These are phyloP conservation scores for Venusia cambrica DNA, from an alignment of 2,888 invertebrate genomes.

Conservation along the genomic window DNA sequence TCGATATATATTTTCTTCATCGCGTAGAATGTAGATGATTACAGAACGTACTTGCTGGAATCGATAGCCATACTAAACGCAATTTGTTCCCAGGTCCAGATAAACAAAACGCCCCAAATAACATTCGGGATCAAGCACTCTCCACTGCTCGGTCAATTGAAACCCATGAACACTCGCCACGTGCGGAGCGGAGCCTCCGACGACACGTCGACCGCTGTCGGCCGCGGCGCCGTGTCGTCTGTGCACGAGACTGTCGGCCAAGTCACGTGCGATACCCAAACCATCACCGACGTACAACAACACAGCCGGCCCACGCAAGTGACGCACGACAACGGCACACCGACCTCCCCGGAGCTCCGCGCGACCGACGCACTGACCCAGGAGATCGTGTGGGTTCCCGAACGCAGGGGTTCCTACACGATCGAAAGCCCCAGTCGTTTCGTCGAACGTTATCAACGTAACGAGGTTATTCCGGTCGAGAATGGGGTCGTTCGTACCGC, in stretches of 20 bases:
- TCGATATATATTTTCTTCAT: no score
- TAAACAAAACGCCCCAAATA: conserved; percentile 64
- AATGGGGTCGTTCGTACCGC: conserved; percentile 56
- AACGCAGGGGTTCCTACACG: conserved; percentile 71
- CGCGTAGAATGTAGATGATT: no score
- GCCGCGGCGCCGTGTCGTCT: no score
- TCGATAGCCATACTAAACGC: conserved; percentile 2
- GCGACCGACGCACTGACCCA: conserved; percentile 56
- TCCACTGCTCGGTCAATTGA: conserved; percentile 83
- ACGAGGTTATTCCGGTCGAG: conserved; percentile 60
- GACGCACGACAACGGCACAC: conserved; percentile 56
- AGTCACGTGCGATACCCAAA: conserved; percentile 33
- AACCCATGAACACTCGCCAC: conserved; percentile 53
- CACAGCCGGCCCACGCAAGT: conserved; percentile 60
- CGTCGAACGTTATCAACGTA: conserved; percentile 57
- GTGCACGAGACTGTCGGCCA: conserved; percentile 32
- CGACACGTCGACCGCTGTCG: no score
- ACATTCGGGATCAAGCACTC: conserved; percentile 95
- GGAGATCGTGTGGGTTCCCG: conserved; percentile 70
- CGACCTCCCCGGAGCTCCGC: conserved; percentile 64
- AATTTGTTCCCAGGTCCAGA: conserved; percentile 54
- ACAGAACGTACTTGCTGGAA: no score
- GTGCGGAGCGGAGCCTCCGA: no score
- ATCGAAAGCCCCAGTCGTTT: conserved; percentile 62
- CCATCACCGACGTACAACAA: conserved; percentile 34